These are phyloP conservation scores for Aphelenchoides avenae DNA, from an alignment of 1,140 invertebrate genomes.

Conservation along the genomic window DNA sequence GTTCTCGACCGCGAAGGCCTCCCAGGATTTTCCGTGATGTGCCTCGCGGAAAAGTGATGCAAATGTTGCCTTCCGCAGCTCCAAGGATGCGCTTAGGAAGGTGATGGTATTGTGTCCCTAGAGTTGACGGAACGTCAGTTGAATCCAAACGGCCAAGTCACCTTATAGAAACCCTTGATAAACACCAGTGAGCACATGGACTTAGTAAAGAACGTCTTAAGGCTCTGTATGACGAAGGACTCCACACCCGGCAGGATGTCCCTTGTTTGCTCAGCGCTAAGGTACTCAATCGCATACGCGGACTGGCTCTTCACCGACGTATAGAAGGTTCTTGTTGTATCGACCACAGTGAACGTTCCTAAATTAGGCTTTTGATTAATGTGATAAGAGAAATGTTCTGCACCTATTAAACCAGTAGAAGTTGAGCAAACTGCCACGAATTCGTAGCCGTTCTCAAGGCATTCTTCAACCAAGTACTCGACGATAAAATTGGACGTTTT, in stretches of 20 bases:
- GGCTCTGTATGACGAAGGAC: slow-evolving; percentile 38
- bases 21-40: slow-evolving; percentile 31
- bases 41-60: slow-evolving; percentile 33
- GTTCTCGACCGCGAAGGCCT: slow-evolving; percentile 21
- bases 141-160: not conserved
- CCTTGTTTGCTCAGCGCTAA: slow-evolving; percentile 40
- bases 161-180: slow-evolving; percentile 42
- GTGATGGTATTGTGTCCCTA: slow-evolving; percentile 39
- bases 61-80: slow-evolving; percentile 27
- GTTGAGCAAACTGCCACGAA: slow-evolving; percentile 38
- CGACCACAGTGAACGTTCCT: slow-evolving; percentile 36
- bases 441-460: slow-evolving; percentile 38
- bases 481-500: slow-evolving; percentile 28
- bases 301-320: slow-evolving; percentile 24
- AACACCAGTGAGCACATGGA: slow-evolving; percentile 19
- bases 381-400: not conserved
- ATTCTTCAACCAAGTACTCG: slow-evolving; percentile 43
- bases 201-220: slow-evolving; percentile 21
- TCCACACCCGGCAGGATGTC: slow-evolving; percentile 38
- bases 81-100: slow-evolving; percentile 40
- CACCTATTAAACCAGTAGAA: slow-evolving; percentile 39
- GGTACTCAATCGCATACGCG: slow-evolving; percentile 36
- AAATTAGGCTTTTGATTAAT: slow-evolving; percentile 11
- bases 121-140: slow-evolving; percentile 11
- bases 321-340: slow-evolving; percentile 33